A percentile compares a stretch with the other conserved stretches of the same genome.
Evolutionary conservation across 2,888 invertebrate species (phyloP).

Genomic region (Muschampia plurimacula): DNA sequence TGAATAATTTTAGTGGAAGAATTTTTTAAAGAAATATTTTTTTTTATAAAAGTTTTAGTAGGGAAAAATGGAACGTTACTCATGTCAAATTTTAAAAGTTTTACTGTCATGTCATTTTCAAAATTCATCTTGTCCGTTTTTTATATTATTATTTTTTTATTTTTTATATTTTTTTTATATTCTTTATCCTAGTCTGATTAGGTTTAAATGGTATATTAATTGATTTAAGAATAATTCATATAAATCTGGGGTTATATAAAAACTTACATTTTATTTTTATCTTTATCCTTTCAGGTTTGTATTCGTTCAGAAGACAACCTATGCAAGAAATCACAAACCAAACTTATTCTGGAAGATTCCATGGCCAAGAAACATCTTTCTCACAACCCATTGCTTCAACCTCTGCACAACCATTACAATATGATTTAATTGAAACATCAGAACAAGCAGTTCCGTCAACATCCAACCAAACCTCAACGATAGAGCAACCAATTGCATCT

Average conservation of each 20-base stretch:
- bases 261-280: background rate
- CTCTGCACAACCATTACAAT: background rate
- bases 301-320: slow-evolving; percentile 10
- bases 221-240: no score
- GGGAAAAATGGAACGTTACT: no score
- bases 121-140: slow-evolving; percentile 3
- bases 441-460: background rate
- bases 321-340: slow-evolving; percentile 10
- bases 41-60: no score
- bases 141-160: background rate
- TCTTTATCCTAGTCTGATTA: no score
- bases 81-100: no score
- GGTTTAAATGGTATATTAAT: no score
- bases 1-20: no score
- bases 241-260: no score
- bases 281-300: slow-evolving; percentile 2
- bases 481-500: background rate
- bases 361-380: background rate
- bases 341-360: background rate
- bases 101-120: slow-evolving; percentile 1
- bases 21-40: no score
- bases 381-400: slow-evolving; percentile 7
- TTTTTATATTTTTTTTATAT: no score
- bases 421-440: no score
- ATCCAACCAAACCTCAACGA: background rate